Conservation (phyloP, 1,140 invertebrate species). For the Ladona fulva region DNA sequence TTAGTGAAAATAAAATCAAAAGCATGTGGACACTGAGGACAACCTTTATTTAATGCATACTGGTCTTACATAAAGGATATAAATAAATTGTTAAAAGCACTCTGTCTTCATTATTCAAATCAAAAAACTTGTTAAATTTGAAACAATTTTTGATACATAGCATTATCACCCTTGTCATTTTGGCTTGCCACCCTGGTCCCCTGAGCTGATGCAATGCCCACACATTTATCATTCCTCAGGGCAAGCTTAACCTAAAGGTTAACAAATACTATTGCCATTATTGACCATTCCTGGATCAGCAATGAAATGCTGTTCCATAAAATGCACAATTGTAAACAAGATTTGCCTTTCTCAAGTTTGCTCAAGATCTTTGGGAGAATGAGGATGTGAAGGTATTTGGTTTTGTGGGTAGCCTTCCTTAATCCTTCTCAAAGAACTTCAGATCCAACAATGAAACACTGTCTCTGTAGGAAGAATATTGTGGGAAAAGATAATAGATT, state of each 20-base stretch:
- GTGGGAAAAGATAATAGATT: background rate
- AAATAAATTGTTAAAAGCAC: constrained; percentile 23
- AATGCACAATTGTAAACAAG: background rate
- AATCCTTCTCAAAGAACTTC: background rate
- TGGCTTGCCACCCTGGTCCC: constrained; percentile 24
- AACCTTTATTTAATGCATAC: constrained; percentile 25
- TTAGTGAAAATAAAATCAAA: background rate
- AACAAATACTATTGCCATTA: constrained; percentile 23
- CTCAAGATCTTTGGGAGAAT: background rate
- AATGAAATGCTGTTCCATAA: background rate
- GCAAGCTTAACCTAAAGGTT: constrained; percentile 17
- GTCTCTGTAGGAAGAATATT: no score
- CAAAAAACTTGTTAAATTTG: constrained; percentile 16
- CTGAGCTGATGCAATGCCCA: constrained; percentile 19
- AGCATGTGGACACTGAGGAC: constrained; percentile 21
- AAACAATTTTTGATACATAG: constrained; percentile 15
- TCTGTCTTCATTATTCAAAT: constrained; percentile 10
- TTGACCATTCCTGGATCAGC: constrained; percentile 12
- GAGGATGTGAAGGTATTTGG: background rate
- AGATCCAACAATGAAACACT: background rate
- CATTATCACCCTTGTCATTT: constrained; percentile 22
- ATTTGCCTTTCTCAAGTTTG: background rate
- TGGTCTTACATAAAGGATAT: constrained; percentile 23
- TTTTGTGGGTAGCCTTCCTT: background rate
- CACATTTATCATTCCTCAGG: constrained; percentile 18